Conservation (phyloP, 2,888 invertebrate species). For the Chesias legatella region DNA sequence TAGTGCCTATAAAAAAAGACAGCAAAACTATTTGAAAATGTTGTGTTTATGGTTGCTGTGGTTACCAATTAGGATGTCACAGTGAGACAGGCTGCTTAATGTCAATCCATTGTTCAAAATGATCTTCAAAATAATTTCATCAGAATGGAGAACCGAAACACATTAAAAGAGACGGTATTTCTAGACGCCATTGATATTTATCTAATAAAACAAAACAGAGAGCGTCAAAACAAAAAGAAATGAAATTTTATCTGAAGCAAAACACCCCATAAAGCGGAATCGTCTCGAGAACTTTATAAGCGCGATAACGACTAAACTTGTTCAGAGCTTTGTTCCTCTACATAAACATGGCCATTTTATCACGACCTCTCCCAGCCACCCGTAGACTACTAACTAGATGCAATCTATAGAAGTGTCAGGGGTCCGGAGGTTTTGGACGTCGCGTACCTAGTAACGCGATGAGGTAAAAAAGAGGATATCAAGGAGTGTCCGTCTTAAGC, state of each 20-base stretch:
- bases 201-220: conserved; percentile 50
- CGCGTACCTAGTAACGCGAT: conserved; percentile 65
- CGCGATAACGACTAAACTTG: conserved; percentile 79
- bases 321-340: conserved; percentile 71
- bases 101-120: no score
- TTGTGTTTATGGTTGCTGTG: no score
- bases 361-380: conserved; percentile 24
- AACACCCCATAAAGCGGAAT: conserved; percentile 79
- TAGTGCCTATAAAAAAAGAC: no score
- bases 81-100: no score
- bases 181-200: conserved; percentile 30
- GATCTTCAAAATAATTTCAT: no score
- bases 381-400: conserved; percentile 22
- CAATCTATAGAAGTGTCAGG: conserved; percentile 38
- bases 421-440: conserved; percentile 57
- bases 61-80: no score
- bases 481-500: conserved; percentile 74
- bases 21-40: no score
- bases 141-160: no score
- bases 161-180: conserved; percentile 4
- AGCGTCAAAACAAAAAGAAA: conserved; percentile 63
- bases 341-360: conserved; percentile 61
- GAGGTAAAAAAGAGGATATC: conserved; percentile 75
- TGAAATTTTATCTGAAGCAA: conserved; percentile 76
- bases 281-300: conserved; percentile 78